Base-by-base conservation (phyloP, 2,797 vertebrate species). In the Cetoscarus ocellatus region DNA sequence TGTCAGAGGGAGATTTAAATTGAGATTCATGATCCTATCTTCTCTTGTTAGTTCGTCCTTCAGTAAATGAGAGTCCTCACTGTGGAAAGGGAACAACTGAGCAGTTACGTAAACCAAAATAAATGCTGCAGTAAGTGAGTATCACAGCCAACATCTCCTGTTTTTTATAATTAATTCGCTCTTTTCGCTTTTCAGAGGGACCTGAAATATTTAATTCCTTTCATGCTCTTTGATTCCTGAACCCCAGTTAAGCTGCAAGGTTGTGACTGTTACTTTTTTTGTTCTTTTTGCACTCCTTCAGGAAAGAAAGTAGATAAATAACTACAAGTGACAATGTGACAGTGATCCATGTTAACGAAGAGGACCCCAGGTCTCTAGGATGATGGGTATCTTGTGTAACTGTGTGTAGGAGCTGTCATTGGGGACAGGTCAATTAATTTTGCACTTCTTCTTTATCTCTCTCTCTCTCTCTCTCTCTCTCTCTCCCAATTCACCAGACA, bases 311-410 rank as follows among this genome's bases (percentile, higher is more conserved):
- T 64, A 47, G 52, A 62, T 67, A 53, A 10, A 34, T 14, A 51
- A 54, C 35, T 54, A 27, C 11, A n/a, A 54, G 60, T 64, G 58
- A 67, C 71, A 68, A 15, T 40, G 58, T 59, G 69, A 82, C 70
- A 85, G 75, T 55, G 66, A 83, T 70, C 35, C 42, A 47, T 10
- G 34, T 58, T 80, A 82, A 84, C 18, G 61, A 87, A 79, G 54
- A 42, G 39, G 69, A 78, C 70, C 61, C 38, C 47, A 67, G 27
- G 48, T 71, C 58, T 47, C 44, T 58, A 67, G 66, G 77, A 67
- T 76, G 70, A 77, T 13, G 15, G 57, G 9, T 44, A 35, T 75
- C 40, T 38, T 60, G 57, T 69, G 69, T 58, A 75, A 82, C 62
- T 73, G 50, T 69, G 72, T 53, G 63, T 78, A 67, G 40, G 59